Evolutionary conservation across 2,113 vertebrate species (phyloP).

Genomic region (Zosterops hypoxanthus): DNA sequence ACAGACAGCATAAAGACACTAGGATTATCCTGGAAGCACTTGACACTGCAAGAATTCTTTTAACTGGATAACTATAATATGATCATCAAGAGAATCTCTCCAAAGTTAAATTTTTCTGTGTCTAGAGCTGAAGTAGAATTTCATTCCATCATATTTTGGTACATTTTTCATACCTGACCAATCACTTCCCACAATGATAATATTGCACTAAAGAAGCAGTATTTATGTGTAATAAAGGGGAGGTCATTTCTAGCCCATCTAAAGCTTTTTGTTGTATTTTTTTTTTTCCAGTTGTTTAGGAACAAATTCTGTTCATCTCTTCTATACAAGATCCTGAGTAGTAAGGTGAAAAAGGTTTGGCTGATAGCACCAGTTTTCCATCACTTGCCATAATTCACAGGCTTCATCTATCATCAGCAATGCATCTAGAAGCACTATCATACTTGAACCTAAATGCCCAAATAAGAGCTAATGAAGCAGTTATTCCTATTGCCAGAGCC

Average conservation of each 20-base stretch:
- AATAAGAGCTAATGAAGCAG: neutral
- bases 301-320: neutral
- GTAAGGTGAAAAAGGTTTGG: neutral
- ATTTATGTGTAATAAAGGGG: neutral
- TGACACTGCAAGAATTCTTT: neutral
- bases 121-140: neutral
- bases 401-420: neutral
- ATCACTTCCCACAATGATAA: neutral
- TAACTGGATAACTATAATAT: neutral
- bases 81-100: neutral
- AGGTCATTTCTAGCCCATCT: neutral
- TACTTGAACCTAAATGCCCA: neutral
- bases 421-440: neutral
- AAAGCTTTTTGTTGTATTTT: neutral
- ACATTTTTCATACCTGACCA: neutral
- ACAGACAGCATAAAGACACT: neutral
- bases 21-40: neutral
- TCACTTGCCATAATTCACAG: neutral
- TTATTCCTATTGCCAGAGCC: neutral
- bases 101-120: neutral
- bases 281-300: slow-evolving; percentile 30
- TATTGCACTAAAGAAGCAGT: neutral
- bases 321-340: slow-evolving; percentile 30
- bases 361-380: slow-evolving; percentile 42
- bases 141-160: neutral